Percentiles rank a stretch among this genome's conserved stretches.
Evolutionary conservation across 1,140 invertebrate genomes (phyloP).

Genomic region (Himalopsyche phryganea): DNA sequence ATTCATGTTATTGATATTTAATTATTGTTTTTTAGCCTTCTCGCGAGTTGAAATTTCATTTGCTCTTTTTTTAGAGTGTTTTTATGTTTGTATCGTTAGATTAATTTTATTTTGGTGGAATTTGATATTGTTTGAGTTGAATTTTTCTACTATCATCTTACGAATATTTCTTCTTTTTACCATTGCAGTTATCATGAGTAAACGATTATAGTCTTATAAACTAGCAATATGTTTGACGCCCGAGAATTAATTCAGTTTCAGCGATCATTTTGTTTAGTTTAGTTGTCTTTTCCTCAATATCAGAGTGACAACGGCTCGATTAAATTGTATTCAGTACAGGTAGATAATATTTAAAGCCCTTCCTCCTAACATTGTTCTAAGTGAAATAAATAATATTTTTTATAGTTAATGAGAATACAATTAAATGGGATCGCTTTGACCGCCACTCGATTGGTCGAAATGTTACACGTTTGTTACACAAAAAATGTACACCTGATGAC

Average conservation of each 20-base stretch:
- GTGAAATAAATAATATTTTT: conserved; percentile 6
- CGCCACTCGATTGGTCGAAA: not conserved
- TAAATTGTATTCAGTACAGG: too few relatives aligned
- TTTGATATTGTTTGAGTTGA: not conserved
- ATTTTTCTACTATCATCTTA: not conserved
- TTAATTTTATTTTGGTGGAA: conserved; percentile 6
- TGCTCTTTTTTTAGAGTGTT: conserved; percentile 2
- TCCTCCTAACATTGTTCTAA: not conserved
- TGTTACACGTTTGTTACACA: conserved; percentile 21
- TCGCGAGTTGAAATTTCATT: conserved; percentile 1
- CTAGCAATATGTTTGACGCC: too few relatives aligned
- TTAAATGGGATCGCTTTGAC: not conserved
- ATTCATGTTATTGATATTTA: not conserved
- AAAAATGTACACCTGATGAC: conserved; percentile 19
- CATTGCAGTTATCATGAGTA: too few relatives aligned
- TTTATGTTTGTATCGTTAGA: conserved; percentile 16
- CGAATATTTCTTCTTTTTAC: too few relatives aligned
- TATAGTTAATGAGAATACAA: not conserved
- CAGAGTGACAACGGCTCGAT: too few relatives aligned
- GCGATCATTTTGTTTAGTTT: too few relatives aligned
- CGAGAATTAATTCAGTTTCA: too few relatives aligned
- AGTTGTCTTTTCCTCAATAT: too few relatives aligned
- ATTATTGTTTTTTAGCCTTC: conserved; percentile 8
- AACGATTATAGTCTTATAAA: too few relatives aligned
- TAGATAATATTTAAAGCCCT: too few relatives aligned